Evolutionary conservation across 2,113 vertebrate genomes (phyloP).

Genomic region (Muscicapa adusta): DNA sequence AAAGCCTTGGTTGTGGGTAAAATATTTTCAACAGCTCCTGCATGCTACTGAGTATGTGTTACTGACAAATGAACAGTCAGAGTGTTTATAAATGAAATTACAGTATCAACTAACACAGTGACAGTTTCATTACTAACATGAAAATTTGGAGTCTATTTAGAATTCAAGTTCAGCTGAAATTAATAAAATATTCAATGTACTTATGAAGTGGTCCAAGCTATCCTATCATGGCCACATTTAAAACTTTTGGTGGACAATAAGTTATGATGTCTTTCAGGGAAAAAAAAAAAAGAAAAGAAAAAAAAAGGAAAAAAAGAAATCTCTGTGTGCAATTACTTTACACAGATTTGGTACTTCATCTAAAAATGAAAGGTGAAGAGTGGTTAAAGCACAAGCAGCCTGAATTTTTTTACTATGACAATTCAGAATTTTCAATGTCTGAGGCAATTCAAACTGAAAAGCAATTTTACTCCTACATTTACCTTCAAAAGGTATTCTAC

Average conservation of each 20-base stretch:
- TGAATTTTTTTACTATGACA: constrained; percentile 26
- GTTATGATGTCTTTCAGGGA: background rate
- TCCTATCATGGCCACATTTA: background rate
- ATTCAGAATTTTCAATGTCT: constrained; percentile 38
- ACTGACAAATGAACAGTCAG: background rate
- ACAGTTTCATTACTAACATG: background rate
- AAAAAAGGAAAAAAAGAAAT: background rate
- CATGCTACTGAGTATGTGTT: background rate
- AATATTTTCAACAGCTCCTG: background rate
- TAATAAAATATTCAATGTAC: background rate
- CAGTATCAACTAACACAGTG: background rate
- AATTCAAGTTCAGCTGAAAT: background rate
- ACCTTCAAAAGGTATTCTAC: background rate
- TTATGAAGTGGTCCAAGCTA: background rate
- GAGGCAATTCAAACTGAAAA: constrained; percentile 34
- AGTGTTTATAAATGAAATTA: background rate
- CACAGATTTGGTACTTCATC: background rate
- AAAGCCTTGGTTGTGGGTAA: background rate
- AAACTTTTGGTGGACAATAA: background rate
- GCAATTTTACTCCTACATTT: constrained; percentile 31
- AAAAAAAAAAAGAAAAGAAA: background rate
- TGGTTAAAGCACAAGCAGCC: background rate
- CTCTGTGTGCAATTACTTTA: background rate
- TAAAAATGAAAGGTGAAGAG: background rate
- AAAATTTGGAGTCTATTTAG: background rate